phyloP scores from a whole-genome alignment of 1,140 invertebrate genomes.

The Bombyx mandarina region DNA sequence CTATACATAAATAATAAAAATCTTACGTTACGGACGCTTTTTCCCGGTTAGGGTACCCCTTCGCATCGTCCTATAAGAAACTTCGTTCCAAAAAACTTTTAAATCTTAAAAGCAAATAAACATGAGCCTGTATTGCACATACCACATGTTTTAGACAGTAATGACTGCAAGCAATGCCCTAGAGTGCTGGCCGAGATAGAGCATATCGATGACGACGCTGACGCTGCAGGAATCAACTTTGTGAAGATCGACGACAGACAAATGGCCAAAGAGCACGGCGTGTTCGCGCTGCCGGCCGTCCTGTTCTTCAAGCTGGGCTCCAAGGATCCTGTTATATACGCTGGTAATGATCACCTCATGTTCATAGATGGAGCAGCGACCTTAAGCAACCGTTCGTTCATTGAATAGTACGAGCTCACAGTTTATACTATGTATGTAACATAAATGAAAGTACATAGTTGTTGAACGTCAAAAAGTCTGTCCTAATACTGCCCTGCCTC shows the following conservation, averaged over 20 bases:
- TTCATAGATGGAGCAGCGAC: no score
- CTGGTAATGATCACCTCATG: constrained; percentile 73
- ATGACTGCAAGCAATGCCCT: constrained; percentile 94
- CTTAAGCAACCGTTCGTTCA: no score
- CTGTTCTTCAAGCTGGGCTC: constrained; percentile 90
- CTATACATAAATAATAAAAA: no score
- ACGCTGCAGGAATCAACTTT: constrained; percentile 93
- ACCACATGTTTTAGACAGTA: constrained; percentile 83
- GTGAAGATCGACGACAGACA: constrained; percentile 92
- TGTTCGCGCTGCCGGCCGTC: constrained; percentile 90
- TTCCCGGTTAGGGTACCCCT: no score
- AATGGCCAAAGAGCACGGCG: constrained; percentile 88
- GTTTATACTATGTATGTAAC: no score
- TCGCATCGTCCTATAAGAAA: no score
- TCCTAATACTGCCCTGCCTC: no score
- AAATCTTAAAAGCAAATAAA: constrained; percentile 7
- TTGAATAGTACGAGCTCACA: no score
- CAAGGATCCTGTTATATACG: constrained; percentile 94
- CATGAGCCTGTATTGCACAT: constrained; percentile 57
- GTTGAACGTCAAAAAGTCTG: no score
- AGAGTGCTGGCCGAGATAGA: constrained; percentile 91
- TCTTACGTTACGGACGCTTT: no score
- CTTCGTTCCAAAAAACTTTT: not conserved
- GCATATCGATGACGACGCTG: constrained; percentile 94
- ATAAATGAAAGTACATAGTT: no score